Conservation (phyloP, 2,797 vertebrate species). For the Calcarius lapponicus region DNA sequence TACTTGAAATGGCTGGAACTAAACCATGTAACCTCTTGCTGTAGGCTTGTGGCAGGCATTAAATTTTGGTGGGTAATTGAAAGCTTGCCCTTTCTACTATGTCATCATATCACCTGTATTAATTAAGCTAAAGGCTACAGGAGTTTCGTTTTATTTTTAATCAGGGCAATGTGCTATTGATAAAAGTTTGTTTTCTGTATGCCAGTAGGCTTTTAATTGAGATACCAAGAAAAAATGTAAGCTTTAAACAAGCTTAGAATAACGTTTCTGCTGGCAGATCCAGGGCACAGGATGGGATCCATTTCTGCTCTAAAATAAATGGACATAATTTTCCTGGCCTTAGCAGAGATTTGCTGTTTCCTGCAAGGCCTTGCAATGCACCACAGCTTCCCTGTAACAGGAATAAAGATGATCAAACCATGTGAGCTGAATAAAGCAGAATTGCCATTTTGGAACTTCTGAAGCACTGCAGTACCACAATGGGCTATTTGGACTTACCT, state of each 20-base stretch:
- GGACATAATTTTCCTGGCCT: background rate
- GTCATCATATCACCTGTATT: background rate
- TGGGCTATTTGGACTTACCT: conserved; percentile 69
- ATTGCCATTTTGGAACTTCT: background rate
- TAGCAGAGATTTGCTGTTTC: background rate
- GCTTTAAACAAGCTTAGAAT: background rate
- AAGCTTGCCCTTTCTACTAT: background rate
- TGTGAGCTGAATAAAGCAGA: background rate
- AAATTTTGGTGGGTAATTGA: background rate
- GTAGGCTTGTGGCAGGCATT: background rate
- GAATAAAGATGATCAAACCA: background rate
- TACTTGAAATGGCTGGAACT: background rate
- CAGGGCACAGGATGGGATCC: background rate
- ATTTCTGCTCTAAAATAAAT: background rate
- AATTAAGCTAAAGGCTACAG: background rate
- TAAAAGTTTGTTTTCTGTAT: background rate
- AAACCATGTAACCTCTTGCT: background rate
- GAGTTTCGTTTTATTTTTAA: background rate
- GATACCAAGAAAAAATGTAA: background rate
- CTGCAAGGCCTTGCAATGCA: background rate
- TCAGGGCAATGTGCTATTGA: background rate
- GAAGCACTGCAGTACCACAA: background rate
- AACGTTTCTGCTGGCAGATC: background rate
- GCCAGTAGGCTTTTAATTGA: background rate
- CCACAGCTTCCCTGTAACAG: background rate